Evolutionary conservation across 2,113 vertebrate genomes (phyloP), one percentile per base, ranked within the genome.

Genomic region (Verasper variegatus): DNA sequence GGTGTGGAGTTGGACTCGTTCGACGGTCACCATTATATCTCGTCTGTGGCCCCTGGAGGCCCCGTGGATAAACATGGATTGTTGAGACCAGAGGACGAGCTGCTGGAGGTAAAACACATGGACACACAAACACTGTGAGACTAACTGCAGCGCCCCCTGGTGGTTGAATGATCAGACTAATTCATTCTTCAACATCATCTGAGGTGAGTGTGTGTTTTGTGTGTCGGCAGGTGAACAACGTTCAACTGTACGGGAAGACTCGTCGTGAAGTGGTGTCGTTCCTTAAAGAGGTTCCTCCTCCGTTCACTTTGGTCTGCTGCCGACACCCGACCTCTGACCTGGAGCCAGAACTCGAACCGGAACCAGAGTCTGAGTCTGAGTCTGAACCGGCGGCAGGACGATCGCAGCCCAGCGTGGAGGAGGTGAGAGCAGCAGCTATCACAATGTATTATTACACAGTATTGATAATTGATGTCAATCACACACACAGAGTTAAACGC

Each of bases 1-100:
- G 98, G 98, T 0, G 93, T 99, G 55, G 97, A 99, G 88, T 86
- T 99, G 70, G 97, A 99, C 93, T 97, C 97, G 0, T 99, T 97
- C 63, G 95, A 99, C 68, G 98, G 97, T 2, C 98, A 98, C 76
- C 98, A 99, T 90, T 98, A 98, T 74, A 96, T 99, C 80, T 99
- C 97, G 55, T 98, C 97, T 0, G 91, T 99, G 90, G 94, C 88
- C 60, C 94, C 97, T 10, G 96, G 96, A 21, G 95, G 96, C 45
- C 96, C 96, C 0, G 88, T 95, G 56, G 96, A 96, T 42, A 76
- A 82, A 26, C 94, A 97, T 21, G 95, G 94, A 18, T 83, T 95
- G 42, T 86, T 99, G 71, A 95, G 95, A 62, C 92, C 95, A 10
- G 97, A 99, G 71, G 98, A 99, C 78, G 98, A 99, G 82, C 95